These are phyloP conservation scores for Zaprionus obscuricornis DNA, from an alignment of 2,888 invertebrate genomes.

Conservation along the genomic window DNA sequence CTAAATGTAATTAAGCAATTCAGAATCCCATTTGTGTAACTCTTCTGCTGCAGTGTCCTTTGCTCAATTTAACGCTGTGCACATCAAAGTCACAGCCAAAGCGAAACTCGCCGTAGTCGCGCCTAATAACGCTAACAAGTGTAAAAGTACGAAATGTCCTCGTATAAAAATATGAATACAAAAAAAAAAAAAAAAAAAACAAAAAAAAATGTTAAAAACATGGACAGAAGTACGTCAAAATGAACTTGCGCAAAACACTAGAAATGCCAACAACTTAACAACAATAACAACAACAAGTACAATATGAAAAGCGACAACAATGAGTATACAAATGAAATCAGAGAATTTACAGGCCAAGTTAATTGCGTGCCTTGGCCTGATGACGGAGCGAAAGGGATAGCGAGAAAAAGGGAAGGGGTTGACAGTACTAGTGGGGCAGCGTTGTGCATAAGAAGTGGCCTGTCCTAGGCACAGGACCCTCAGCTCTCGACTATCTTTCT, in stretches of 20 bases:
- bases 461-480: constrained; percentile 30
- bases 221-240: constrained; percentile 46
- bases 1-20: constrained; percentile 63
- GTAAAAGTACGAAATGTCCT: constrained; percentile 16
- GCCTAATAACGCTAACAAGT: constrained; percentile 69
- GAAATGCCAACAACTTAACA: constrained; percentile 56
- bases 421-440: constrained; percentile 41
- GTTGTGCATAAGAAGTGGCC: constrained; percentile 57
- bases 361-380: constrained; percentile 57
- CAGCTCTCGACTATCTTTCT: constrained; percentile 22
- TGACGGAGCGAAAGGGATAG: background rate
- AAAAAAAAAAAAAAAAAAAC: constrained; percentile 20
- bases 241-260: constrained; percentile 60
- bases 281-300: constrained; percentile 38
- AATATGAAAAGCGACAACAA: too few relatives aligned
- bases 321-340: constrained; percentile 47
- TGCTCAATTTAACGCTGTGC: constrained; percentile 50
- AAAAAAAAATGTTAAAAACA: background rate
- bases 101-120: constrained; percentile 19
- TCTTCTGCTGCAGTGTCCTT: constrained; percentile 34
- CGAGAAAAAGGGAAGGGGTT: background rate
- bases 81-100: constrained; percentile 61
- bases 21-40: constrained; percentile 26
- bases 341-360: constrained; percentile 59
- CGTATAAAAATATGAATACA: constrained; percentile 32